phyloP scores from a whole-genome alignment of 2,113 vertebrate genomes.

The Kryptolebias marmoratus region DNA sequence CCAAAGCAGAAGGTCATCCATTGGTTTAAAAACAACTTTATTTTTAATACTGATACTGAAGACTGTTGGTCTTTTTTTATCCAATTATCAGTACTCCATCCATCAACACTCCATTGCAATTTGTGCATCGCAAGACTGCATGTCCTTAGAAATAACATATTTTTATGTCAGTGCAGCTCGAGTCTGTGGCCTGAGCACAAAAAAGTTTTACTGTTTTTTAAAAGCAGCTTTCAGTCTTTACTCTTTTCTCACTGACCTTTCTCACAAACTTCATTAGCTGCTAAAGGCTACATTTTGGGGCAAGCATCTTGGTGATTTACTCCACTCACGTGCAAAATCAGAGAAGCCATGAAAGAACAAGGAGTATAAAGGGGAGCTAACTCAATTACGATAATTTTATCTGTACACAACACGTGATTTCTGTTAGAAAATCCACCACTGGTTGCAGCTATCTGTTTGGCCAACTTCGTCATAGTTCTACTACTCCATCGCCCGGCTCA shows the following conservation, averaged over 20 bases:
- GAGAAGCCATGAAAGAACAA: constrained; percentile 37
- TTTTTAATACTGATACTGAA: too few relatives aligned
- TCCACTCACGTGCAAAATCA: constrained; percentile 31
- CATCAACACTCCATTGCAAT: too few relatives aligned
- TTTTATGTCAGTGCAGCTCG: too few relatives aligned
- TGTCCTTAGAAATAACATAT: too few relatives aligned
- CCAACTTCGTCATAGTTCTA: not conserved
- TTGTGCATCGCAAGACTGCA: too few relatives aligned
- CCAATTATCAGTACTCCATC: too few relatives aligned
- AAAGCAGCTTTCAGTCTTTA: not conserved
- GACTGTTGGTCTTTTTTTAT: too few relatives aligned
- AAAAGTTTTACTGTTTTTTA: too few relatives aligned
- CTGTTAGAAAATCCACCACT: constrained; percentile 41
- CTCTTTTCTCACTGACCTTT: not conserved
- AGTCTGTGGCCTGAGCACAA: too few relatives aligned
- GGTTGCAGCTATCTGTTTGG: constrained; percentile 29
- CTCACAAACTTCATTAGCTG: not conserved
- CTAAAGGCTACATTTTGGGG: not conserved
- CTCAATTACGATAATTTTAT: constrained; percentile 55
- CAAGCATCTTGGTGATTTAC: constrained; percentile 8
- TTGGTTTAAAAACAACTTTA: too few relatives aligned
- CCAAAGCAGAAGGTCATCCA: too few relatives aligned
- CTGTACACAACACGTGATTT: constrained; percentile 57
- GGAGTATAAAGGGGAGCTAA: constrained; percentile 39
- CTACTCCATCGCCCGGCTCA: constrained; percentile 41